A percentile compares a stretch with the other conserved stretches of the same genome.
These are phyloP conservation scores for Nycticryphes semicollaris DNA, from an alignment of 2,113 vertebrate species.

Conservation along the genomic window DNA sequence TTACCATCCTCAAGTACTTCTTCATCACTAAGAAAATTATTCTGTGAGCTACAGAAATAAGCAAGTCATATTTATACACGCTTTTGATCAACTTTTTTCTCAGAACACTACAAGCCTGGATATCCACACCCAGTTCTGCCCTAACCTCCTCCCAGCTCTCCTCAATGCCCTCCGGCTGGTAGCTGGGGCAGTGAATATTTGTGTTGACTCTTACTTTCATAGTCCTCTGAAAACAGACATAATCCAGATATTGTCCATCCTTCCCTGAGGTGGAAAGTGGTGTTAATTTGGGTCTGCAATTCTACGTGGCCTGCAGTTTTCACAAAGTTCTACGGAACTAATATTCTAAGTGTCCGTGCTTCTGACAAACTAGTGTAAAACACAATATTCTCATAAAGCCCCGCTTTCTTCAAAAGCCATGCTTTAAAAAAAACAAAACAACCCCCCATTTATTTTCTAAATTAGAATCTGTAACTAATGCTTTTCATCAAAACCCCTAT, in stretches of 20 bases:
- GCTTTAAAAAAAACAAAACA: background rate
- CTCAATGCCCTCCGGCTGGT: background rate
- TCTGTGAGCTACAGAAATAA: background rate
- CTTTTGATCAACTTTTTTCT: background rate
- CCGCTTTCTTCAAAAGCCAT: background rate
- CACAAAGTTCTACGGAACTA: background rate
- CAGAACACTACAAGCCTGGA: background rate
- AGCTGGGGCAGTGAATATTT: background rate
- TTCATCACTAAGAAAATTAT: background rate
- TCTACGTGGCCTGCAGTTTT: background rate
- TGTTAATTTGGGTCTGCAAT: background rate
- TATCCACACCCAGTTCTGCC: background rate
- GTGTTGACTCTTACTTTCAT: background rate
- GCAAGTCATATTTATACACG: background rate
- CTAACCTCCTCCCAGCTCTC: background rate
- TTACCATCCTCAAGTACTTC: background rate
- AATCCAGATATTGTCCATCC: background rate
- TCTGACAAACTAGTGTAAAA: background rate
- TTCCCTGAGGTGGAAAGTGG: background rate
- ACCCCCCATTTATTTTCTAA: background rate
- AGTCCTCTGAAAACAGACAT: background rate
- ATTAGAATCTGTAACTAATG: background rate
- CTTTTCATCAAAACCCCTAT: background rate
- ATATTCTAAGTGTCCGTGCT: too few relatives aligned
- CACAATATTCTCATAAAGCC: background rate